These are phyloP conservation scores for Ctenopoma multispine DNA, from an alignment of 2,797 vertebrate species.

Conservation along the genomic window DNA sequence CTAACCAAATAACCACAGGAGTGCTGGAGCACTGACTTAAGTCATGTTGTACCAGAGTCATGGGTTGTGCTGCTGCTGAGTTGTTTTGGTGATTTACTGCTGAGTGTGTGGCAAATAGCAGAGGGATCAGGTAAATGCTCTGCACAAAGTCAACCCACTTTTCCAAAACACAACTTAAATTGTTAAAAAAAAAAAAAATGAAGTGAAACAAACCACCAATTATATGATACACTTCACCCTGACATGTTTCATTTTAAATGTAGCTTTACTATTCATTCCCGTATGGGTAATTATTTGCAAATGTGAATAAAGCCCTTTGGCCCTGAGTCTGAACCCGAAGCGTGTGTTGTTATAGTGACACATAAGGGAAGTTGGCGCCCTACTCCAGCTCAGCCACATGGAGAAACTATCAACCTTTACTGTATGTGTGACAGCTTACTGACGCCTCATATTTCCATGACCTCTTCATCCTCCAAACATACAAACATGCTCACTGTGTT, in stretches of 20 bases:
- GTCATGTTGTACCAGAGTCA: slow-evolving; percentile 60
- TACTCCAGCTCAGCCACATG: slow-evolving; percentile 36
- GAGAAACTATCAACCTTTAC: slow-evolving; percentile 60
- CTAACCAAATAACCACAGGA: slow-evolving; percentile 63
- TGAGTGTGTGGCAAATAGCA: slow-evolving; percentile 60
- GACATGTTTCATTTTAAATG: slow-evolving; percentile 51
- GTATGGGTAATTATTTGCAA: slow-evolving; percentile 39
- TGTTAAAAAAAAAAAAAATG: slow-evolving; percentile 44
- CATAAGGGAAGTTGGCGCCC: slow-evolving; percentile 62
- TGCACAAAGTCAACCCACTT: slow-evolving; percentile 55
- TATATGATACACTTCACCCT: slow-evolving; percentile 39
- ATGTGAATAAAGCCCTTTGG: slow-evolving; percentile 53
- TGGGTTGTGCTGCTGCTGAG: slow-evolving; percentile 47
- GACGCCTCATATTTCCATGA: slow-evolving; percentile 75
- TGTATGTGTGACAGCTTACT: slow-evolving; percentile 76
- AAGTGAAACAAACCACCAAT: slow-evolving; percentile 62
- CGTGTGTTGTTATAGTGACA: slow-evolving; percentile 74
- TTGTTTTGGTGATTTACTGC: slow-evolving; percentile 64
- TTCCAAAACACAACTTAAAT: slow-evolving; percentile 62
- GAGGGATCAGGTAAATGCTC: slow-evolving; percentile 57
- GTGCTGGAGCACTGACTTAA: slow-evolving; percentile 48
- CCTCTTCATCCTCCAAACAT: slow-evolving; percentile 60
- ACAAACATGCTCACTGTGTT: slow-evolving; percentile 52
- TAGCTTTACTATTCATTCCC: slow-evolving; percentile 37
- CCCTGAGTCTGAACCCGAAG: slow-evolving; percentile 60